These are phyloP conservation scores for Euura saliciscinereae DNA, from an alignment of 1,140 invertebrate species.

Conservation along the genomic window DNA sequence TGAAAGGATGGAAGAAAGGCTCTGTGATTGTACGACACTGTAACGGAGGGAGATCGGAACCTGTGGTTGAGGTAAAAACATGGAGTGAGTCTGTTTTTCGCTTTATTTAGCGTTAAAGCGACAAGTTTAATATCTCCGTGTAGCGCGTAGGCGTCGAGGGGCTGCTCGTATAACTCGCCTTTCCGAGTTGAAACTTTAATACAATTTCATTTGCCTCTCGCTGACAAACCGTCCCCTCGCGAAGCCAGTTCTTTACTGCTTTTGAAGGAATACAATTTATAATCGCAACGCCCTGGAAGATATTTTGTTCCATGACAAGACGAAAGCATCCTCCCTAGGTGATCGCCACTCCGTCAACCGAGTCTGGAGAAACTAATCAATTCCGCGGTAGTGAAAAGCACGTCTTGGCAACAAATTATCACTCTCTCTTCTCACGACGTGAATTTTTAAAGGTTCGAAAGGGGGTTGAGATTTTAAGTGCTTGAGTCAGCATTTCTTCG, in stretches of 20 bases:
- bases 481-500: conserved; percentile 30
- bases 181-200: conserved; percentile 49
- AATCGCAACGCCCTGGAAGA: conserved; percentile 42
- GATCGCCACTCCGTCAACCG: background rate
- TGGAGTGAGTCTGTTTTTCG: conserved; percentile 24
- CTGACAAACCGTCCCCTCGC: conserved; percentile 44
- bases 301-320: conserved; percentile 22
- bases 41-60: conserved; percentile 2
- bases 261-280: conserved; percentile 46
- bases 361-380: background rate
- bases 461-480: conserved; percentile 27
- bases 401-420: conserved; percentile 31
- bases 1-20: no score
- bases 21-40: no score
- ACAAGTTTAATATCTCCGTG: conserved; percentile 52
- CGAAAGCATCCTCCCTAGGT: conserved; percentile 9
- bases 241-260: conserved; percentile 35
- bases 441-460: conserved; percentile 23
- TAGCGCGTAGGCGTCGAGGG: conserved; percentile 20
- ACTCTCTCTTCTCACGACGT: conserved; percentile 22
- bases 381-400: background rate
- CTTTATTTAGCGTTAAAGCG: conserved; percentile 53
- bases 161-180: conserved; percentile 24
- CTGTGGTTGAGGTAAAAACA: no score
- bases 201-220: conserved; percentile 53